Evolutionary conservation across 2,888 invertebrate species (phyloP).

Genomic region (Tetragonula carbonaria): DNA sequence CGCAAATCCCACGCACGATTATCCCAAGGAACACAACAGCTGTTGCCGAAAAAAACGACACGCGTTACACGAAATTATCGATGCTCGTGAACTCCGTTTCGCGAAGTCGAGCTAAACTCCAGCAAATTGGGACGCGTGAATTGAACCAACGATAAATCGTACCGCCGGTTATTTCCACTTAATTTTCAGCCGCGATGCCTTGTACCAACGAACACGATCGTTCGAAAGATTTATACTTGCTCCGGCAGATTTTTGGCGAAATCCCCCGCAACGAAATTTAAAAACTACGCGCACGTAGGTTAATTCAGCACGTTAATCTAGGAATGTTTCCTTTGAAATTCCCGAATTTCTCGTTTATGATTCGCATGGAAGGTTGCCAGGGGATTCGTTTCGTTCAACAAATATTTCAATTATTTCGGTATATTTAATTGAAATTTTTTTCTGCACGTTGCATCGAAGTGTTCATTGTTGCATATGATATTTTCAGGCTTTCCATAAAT

Average conservation of each 20-base stretch:
- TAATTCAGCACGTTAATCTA: too few relatives aligned
- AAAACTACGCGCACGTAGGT: too few relatives aligned
- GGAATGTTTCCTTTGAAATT: too few relatives aligned
- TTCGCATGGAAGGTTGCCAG: too few relatives aligned
- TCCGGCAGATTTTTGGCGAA: background rate
- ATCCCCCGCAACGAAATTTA: background rate
- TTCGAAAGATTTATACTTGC: background rate
- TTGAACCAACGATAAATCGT: background rate
- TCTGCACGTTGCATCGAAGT: too few relatives aligned
- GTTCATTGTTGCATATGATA: too few relatives aligned
- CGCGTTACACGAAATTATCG: background rate
- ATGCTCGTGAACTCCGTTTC: conserved; percentile 18
- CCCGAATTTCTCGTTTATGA: too few relatives aligned
- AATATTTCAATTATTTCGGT: too few relatives aligned
- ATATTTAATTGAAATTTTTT: too few relatives aligned
- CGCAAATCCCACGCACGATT: background rate
- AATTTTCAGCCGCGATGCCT: background rate
- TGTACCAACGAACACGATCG: background rate
- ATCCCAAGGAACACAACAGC: background rate
- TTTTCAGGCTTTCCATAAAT: too few relatives aligned
- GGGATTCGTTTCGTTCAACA: too few relatives aligned
- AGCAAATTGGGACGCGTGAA: conserved; percentile 19
- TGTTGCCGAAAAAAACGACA: conserved; percentile 2
- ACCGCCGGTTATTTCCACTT: background rate
- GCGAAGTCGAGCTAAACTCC: background rate